phyloP scores from a whole-genome alignment of 2,888 invertebrate genomes.

The Drosophila mettleri region DNA sequence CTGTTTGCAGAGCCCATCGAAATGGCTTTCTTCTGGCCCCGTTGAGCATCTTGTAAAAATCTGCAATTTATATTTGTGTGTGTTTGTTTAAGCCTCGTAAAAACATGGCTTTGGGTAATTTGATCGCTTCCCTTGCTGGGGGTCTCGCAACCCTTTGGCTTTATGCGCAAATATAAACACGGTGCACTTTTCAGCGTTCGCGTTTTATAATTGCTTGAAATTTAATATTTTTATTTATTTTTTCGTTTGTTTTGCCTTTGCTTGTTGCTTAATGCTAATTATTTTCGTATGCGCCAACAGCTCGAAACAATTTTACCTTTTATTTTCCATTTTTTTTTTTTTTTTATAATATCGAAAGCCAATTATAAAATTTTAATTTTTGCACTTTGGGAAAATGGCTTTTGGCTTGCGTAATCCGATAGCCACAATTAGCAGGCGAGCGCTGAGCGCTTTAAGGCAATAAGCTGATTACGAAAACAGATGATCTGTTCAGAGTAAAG shows the following conservation, averaged over 20 bases:
- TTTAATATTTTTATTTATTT: constrained; percentile 71
- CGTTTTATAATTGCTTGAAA: constrained; percentile 79
- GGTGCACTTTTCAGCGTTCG: constrained; percentile 59
- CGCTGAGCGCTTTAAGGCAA: constrained; percentile 36
- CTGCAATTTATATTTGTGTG: constrained; percentile 65
- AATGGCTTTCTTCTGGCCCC: constrained; percentile 66
- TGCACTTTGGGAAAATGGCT: constrained; percentile 64
- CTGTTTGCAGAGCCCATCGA: constrained; percentile 78
- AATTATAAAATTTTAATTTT: constrained; percentile 77
- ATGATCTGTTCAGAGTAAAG: constrained; percentile 24
- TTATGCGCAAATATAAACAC: constrained; percentile 33
- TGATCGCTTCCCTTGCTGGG: constrained; percentile 39
- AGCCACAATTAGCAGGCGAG: constrained; percentile 67
- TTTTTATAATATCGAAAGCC: constrained; percentile 59
- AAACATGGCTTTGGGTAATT: constrained; percentile 57
- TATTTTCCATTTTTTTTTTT: constrained; percentile 13
- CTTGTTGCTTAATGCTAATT: constrained; percentile 73
- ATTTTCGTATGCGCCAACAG: constrained; percentile 57
- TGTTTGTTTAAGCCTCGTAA: constrained; percentile 69
- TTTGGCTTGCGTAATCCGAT: constrained; percentile 73
- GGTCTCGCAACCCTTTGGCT: constrained; percentile 45
- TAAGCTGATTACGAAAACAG: constrained; percentile 64
- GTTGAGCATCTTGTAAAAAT: constrained; percentile 64
- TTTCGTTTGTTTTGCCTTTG: not conserved
- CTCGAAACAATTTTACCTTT: constrained; percentile 18